Percentiles rank a stretch among this genome's conserved stretches.
These are phyloP conservation scores for Cryptus viduatorius DNA, from an alignment of 2,888 invertebrate species.

Conservation along the genomic window DNA sequence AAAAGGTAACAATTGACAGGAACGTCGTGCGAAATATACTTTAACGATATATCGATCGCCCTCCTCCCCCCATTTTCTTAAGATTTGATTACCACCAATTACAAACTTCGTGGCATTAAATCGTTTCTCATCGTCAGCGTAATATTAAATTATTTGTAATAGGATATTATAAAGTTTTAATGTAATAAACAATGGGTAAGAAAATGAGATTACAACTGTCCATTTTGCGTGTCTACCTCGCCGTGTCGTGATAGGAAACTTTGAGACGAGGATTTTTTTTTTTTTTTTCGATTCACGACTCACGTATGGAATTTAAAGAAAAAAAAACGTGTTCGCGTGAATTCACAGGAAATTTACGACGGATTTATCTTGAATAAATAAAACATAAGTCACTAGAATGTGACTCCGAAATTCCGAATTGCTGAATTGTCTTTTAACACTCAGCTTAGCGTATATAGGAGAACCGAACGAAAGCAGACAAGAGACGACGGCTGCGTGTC, in stretches of 20 bases:
- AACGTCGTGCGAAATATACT: slow-evolving; percentile 20
- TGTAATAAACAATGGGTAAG: slow-evolving; percentile 29
- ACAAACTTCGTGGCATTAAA: slow-evolving; percentile 42
- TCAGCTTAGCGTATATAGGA: slow-evolving; percentile 31
- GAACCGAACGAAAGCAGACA: neutral
- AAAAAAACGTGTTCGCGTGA: neutral
- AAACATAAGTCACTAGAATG: slow-evolving; percentile 4
- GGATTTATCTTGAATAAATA: slow-evolving; percentile 3
- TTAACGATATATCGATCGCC: neutral
- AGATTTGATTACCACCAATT: slow-evolving; percentile 45
- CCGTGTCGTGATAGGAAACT: slow-evolving; percentile 31
- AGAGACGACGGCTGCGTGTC: slow-evolving; percentile 14
- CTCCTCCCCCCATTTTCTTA: slow-evolving; percentile 6
- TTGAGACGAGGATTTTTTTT: slow-evolving; percentile 42
- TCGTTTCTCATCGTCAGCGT: slow-evolving; percentile 42
- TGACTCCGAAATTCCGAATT: slow-evolving; percentile 36
- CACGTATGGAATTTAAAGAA: slow-evolving; percentile 11
- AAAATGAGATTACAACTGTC: slow-evolving; percentile 37
- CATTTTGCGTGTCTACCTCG: slow-evolving; percentile 62
- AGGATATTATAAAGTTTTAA: slow-evolving; percentile 45
- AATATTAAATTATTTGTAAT: slow-evolving; percentile 55
- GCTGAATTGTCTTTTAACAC: slow-evolving; percentile 34
- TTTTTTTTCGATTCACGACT: slow-evolving; percentile 29
- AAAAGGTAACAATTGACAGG: neutral
- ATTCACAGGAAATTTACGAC: neutral